Evolutionary conservation across 2,797 vertebrate genomes (phyloP), one percentile per base, ranked within the genome.

Genomic region (Hypotaenidia okinawae): DNA sequence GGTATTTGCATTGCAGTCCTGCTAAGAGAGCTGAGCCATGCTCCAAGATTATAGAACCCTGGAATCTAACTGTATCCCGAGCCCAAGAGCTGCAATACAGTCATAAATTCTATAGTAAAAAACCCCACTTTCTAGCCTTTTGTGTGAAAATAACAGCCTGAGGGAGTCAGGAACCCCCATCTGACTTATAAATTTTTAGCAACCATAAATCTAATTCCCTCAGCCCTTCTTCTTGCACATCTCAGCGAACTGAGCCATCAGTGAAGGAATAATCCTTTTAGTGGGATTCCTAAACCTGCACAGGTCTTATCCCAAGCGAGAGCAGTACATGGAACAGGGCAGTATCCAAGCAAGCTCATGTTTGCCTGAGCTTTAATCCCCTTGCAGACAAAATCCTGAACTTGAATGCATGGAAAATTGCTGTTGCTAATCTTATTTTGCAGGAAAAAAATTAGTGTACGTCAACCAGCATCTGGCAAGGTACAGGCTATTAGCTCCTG

Each of bases 391-490:
- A 92, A 95, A 94, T 95, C 85, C 89, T 35, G 81, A 86, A 95
- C 77, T 94, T 87, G 87, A 91, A 96, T 93, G 83, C 90, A 87
- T 89, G 89, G 77, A 92, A 94, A 94, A 95, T 93, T 95, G 82
- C 85, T 97, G 95, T 95, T 78, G 57, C 83, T 96, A 96, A 97
- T 96, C 94, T 94, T 96, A 93, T 96, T 97, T 94, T 13, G 21
- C 74, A 94, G 66, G 70, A 21, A 86, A 89, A 90, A 93, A 74
- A 75, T 3, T 23, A 11, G 57, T 27, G 63, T 84, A 57, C 52
- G 89, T 69, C 61, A 61, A 9, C 43, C 70, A 90, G 85, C 80
- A 91, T 74, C 83, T 90, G 90, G 61, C 74, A 94, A 91, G 80
- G 72, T 79, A 67, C 76, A 92, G 51, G 55, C 59, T 70, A 80